Evolutionary conservation across 2,888 invertebrate genomes (phyloP), one percentile per base, ranked within the genome.

Genomic region (Odontocolon sp.): DNA sequence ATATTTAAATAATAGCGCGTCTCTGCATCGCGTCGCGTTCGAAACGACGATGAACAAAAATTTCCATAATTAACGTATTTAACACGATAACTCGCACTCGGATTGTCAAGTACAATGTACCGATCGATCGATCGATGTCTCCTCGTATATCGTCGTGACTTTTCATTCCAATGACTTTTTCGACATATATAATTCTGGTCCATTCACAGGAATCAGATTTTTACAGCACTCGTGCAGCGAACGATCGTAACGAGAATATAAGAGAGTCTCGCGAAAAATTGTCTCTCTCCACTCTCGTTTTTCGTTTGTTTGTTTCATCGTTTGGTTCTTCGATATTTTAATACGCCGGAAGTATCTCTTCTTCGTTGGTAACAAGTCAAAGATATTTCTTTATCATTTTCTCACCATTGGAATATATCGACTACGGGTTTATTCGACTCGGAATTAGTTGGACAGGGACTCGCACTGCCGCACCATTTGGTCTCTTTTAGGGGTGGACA

Each of bases 401-500:
- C n/a, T n/a, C 73, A 80, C 80, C 80, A 80, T 40, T 78, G 78
- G 42, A 76, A 80, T 56, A 78, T 28, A 67, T 80, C 78, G 63
- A 70, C 42, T n/a, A 42, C 38, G 3, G 78, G 71, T 70, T 80
- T 78, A 6, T 23, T 42, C 59, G 57, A 50, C 16, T 77, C 67
- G 56, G 26, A 8, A 28, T 57, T 73, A 18, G 59, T 91, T 87
- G 93, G 92, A 89, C 95, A 95, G 75, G 94, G 93, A 81, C 93
- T 92, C 78, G 94, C 93, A 80, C 95, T 95, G 72, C 97, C 96
- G 89, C 97, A 97, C 97, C 97, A 97, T 87, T 96, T 94, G 14
- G 96, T 96, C 87, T 97, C 95, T 80, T 95, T 93, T 67, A 97
- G 93, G 8, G 96, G 95, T 3, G 96, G 96, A 91, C 98, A 98